Percentiles rank a stretch among this genome's conserved stretches.
Conservation (phyloP, 2,113 vertebrate genomes). For the Indri indri region DNA sequence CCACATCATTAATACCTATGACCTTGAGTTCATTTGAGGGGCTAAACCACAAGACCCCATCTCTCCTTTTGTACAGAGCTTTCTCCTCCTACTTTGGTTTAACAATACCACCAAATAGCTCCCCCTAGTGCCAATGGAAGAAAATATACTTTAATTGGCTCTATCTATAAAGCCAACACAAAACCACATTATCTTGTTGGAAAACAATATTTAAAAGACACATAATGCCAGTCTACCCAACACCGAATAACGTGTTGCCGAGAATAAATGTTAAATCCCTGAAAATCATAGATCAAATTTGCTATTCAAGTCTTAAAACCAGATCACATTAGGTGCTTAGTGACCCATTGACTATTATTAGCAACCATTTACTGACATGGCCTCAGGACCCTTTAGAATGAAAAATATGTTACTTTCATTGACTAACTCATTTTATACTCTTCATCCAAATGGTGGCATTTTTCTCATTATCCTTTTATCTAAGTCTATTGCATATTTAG, state of each 20-base stretch:
- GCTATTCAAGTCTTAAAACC: slow-evolving; percentile 6
- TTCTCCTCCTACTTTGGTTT: background rate
- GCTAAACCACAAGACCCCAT: background rate
- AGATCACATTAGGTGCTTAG: background rate
- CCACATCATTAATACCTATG: background rate
- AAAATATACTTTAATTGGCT: background rate
- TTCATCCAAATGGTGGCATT: background rate
- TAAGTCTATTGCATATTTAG: background rate
- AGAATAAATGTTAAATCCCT: slow-evolving; percentile 18
- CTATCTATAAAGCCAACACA: background rate
- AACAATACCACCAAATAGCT: background rate
- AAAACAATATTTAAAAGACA: background rate
- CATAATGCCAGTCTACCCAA: background rate
- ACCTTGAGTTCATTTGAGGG: background rate
- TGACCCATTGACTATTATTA: background rate
- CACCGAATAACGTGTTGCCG: background rate
- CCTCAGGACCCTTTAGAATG: background rate
- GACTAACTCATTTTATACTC: background rate
- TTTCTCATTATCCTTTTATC: background rate
- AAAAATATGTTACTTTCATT: slow-evolving; percentile 34
- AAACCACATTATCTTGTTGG: background rate
- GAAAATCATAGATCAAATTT: slow-evolving; percentile 9
- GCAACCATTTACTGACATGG: background rate
- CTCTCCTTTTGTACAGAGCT: background rate
- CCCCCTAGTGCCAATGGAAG: too few relatives aligned